Evolutionary conservation across 2,888 invertebrate genomes (phyloP).

Genomic region (Diloba caeruleocephala): DNA sequence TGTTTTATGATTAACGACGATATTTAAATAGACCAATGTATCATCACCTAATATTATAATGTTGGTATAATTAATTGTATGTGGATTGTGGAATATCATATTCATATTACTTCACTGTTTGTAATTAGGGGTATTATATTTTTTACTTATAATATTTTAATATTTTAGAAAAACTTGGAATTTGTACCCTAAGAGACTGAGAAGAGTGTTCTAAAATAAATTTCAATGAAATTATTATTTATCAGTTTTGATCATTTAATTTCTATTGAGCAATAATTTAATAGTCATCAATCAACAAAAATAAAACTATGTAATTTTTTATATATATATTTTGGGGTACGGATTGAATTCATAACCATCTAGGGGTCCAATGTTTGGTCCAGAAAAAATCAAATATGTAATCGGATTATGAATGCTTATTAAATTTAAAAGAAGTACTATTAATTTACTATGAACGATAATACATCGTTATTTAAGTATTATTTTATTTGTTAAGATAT

Average conservation of each 20-base stretch:
- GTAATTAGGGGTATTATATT: conserved; percentile 41
- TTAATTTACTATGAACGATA: conserved; percentile 13
- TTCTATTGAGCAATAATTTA: conserved; percentile 32
- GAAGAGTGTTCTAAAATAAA: conserved; percentile 84
- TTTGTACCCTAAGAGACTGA: conserved; percentile 87
- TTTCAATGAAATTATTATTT: conserved; percentile 66
- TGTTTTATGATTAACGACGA: conserved; percentile 71
- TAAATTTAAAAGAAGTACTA: conserved; percentile 21
- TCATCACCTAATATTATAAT: conserved; percentile 40
- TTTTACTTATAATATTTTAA: conserved; percentile 45
- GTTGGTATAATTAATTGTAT: conserved; percentile 29
- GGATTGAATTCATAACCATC: conserved; percentile 51
- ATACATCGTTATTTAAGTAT: conserved; percentile 22
- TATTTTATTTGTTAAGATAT: conserved; percentile 21
- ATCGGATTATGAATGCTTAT: conserved; percentile 33
- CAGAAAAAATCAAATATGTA: conserved; percentile 51
- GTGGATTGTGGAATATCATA: conserved; percentile 44
- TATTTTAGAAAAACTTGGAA: conserved; percentile 69
- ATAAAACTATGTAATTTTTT: conserved; percentile 16
- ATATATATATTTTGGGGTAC: conserved; percentile 39
- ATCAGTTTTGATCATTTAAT: conserved; percentile 46
- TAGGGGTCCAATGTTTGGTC: conserved; percentile 66
- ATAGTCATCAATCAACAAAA: conserved; percentile 39
- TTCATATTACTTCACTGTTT: conserved; percentile 42
- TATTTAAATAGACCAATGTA: conserved; percentile 71